Evolutionary conservation across 2,113 vertebrate species (phyloP).

Genomic region (Rhineura floridana): DNA sequence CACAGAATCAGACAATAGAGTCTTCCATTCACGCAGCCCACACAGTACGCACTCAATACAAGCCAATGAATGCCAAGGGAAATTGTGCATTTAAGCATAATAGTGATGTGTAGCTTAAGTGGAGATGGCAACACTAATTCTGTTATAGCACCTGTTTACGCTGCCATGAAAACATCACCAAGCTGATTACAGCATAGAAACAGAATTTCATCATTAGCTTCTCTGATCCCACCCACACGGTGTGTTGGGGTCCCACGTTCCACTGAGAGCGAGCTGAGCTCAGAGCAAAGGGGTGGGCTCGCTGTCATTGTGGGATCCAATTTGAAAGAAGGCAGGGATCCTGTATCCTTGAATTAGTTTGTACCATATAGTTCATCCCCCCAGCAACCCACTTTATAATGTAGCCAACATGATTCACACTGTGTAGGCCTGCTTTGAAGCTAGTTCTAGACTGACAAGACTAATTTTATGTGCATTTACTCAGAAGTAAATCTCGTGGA

Average conservation of each 20-base stretch:
- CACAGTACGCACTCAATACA: neutral
- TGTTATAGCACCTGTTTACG: neutral
- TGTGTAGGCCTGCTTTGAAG: neutral
- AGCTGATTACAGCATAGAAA: neutral
- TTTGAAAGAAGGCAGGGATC: neutral
- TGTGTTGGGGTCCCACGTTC: neutral
- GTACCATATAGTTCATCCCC: neutral
- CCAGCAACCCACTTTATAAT: neutral
- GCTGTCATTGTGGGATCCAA: neutral
- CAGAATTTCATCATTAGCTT: neutral
- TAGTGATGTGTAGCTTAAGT: neutral
- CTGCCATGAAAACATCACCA: neutral
- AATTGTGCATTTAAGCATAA: neutral
- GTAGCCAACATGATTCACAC: neutral
- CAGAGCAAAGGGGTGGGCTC: neutral
- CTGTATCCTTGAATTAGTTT: neutral
- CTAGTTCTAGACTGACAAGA: too few species aligned
- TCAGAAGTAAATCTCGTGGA: neutral
- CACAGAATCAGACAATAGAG: constrained; percentile 3
- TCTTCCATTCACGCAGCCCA: constrained; percentile 3
- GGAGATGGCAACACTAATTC: constrained; percentile 3
- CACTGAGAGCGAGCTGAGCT: neutral
- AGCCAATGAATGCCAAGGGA: neutral
- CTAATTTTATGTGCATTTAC: neutral
- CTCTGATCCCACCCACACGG: neutral